Base-by-base conservation (phyloP, 1,140 invertebrate genomes). In the Samia ricini region DNA sequence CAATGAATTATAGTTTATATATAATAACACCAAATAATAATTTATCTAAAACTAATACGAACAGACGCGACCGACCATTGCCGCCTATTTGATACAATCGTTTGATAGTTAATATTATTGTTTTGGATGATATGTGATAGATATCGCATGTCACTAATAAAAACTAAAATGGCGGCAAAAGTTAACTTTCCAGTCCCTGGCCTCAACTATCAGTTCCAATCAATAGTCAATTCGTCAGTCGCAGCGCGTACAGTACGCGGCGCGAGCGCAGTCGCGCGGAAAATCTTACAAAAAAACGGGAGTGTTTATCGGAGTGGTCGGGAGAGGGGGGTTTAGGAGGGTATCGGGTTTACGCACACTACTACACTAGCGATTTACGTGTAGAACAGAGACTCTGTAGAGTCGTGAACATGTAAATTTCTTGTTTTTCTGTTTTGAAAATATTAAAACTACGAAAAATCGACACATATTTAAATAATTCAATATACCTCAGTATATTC, bases 181-280 rank as follows among this genome's bases (percentile, higher is more conserved):
- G n/a, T n/a, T n/a, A n/a, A n/a, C n/a, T n/a, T n/a, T n/a, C n/a
- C n/a, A n/a, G n/a, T n/a, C n/a, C n/a, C n/a, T n/a, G n/a, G 22
- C 21, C 36, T 18, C n/a, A 68, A 54, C 76, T 71, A 76, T 76
- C 74, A 64, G 68, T 60, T 67, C 61, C 76, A 81, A 86, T 86
- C 83, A 86, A 84, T 83, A 79, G 76, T 81, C 83, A 80, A 86
- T 86, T 86, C 84, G 84, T 86, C 83, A 86, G 76, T 59, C 56
- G 69, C 79, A 81, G 65, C 61, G 33, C 33, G 33, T 42, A 42
- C 33, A 15, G 33, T 60, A 20, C 42, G 70, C 69, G 69, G 74
- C 83, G 83, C 80, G 63, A 24, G 80, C 81, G 83, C 83, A 84
- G 57, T 69, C 73, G 70, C 72, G 73, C 69, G 79, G 77, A 81